Percentiles rank a stretch among this genome's conserved stretches.
Evolutionary conservation across 2,797 vertebrate species (phyloP).

Genomic region (Cuculus canorus): DNA sequence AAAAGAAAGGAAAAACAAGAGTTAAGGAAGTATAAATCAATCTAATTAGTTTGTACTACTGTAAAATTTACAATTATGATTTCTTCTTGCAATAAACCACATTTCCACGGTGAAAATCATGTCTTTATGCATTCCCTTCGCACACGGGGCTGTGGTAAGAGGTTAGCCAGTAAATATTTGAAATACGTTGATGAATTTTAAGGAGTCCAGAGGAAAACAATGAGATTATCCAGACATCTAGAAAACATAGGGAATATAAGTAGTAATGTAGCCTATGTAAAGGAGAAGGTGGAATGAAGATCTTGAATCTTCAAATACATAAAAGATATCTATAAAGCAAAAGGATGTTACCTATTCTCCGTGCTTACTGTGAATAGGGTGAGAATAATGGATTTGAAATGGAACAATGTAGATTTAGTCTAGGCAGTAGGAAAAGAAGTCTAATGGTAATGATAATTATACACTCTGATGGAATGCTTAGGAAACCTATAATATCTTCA

Average conservation of each 20-base stretch:
- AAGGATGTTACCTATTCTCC: not conserved
- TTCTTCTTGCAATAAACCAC: not conserved
- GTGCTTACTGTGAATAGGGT: not conserved
- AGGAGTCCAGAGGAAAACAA: not conserved
- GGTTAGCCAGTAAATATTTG: not conserved
- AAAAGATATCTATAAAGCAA: not conserved
- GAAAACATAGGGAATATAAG: not conserved
- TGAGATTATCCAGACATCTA: not conserved
- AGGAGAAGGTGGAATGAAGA: not conserved
- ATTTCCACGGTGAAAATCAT: not conserved
- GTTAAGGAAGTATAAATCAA: not conserved
- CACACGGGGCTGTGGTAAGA: not conserved
- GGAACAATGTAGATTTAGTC: not conserved
- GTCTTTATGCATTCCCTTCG: not conserved
- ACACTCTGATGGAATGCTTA: not conserved
- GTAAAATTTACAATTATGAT: not conserved
- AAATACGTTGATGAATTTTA: not conserved
- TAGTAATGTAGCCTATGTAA: not conserved
- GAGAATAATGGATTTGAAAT: not conserved
- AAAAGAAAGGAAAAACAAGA: rapidly evolving
- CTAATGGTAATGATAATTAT: not conserved
- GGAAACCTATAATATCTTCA: not conserved
- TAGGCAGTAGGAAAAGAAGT: not conserved
- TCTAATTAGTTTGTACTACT: not conserved
- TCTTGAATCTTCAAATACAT: not conserved